Evolutionary conservation across 2,797 vertebrate species (phyloP), one percentile per base, ranked within the genome.

Genomic region (Streptopelia turtur): DNA sequence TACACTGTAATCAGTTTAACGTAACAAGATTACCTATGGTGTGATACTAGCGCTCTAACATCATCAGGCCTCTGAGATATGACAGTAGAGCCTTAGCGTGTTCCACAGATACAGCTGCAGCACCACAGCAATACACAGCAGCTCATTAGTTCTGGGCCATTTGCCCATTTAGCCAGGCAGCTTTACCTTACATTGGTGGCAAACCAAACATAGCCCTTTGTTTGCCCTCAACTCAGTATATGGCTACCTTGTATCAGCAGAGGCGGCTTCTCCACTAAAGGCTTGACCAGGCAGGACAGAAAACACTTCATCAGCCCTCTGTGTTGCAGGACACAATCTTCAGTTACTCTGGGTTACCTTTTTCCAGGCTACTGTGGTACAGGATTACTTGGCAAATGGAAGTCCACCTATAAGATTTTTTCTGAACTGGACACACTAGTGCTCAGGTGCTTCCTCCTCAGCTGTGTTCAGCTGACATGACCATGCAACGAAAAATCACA

Each of bases 401-500:
- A 85, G 22, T 33, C 27, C 52, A 15, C 5, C 5, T 30, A 0
- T 14, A n/a, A 52, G 22, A 83, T 28, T 30, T 74, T 61, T 35
- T 83, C 68, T 49, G 30, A 87, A 41, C 31, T 4, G 27, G 50
- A 63, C 24, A 35, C 0, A 2, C 8, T 5, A 13, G 20, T 3
- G 21, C n/a, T 30, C 27, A 41, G 43, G 49, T 6, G 16, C 24
- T 45, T 64, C 43, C 17, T 53, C 6, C 20, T 11, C 41, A 74
- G 64, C 7, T 45, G 21, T 1, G 17, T 13, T 47, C 47, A 72
- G 53, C 30, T 50, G 60, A 49, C 9, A 5, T 1, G 14, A 43
- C 24, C 30, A 15, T 14, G 16, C 17, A 64, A 10, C 0, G 1
- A 27, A 41, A 63, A 28, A 30, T 4, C 21, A 39, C 14, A 8